These are phyloP conservation scores for Chunga burmeisteri DNA, from an alignment of 2,113 vertebrate species.

Conservation along the genomic window DNA sequence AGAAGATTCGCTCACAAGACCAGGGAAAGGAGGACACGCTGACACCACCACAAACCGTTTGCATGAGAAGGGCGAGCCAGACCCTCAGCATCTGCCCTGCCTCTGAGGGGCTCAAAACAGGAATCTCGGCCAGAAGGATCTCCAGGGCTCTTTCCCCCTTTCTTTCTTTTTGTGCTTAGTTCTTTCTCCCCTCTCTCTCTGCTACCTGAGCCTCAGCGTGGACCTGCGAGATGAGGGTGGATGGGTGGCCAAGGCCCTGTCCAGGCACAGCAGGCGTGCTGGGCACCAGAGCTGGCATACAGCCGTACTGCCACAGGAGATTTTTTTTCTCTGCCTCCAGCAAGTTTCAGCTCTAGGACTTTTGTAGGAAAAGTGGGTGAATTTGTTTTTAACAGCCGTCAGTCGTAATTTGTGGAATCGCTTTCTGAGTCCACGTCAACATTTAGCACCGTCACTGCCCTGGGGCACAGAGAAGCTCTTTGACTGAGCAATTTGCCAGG, in stretches of 20 bases:
- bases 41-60: neutral
- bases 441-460: rapidly evolving
- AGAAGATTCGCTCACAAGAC: neutral
- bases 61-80: neutral
- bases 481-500: neutral
- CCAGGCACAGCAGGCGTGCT: neutral
- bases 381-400: neutral
- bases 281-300: rapidly evolving
- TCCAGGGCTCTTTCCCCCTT: neutral
- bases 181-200: neutral
- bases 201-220: neutral
- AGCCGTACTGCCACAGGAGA: rapidly evolving
- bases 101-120: rapidly evolving
- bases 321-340: neutral
- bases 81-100: too few relatives aligned
- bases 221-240: neutral
- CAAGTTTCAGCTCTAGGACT: neutral
- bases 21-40: neutral
- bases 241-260: rapidly evolving
- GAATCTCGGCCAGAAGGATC: rapidly evolving
- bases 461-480: neutral
- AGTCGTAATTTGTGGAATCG: rapidly evolving
- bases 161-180: neutral
- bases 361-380: neutral
- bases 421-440: rapidly evolving